Evolutionary conservation across 2,797 vertebrate species (phyloP).

Genomic region (Austrolebias charrua): DNA sequence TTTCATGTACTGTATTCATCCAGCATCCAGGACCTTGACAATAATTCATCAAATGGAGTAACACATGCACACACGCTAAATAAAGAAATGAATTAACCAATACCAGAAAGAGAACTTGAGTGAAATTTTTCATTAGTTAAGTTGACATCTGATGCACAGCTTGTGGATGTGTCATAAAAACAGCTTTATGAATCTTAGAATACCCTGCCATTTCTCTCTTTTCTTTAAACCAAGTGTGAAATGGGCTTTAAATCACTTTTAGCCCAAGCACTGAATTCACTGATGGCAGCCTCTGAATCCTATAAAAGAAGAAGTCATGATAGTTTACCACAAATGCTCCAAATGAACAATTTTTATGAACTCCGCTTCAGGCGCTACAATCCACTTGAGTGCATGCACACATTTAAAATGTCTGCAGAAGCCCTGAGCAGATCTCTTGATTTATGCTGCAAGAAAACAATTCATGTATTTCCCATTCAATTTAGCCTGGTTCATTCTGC

Average conservation of each 20-base stretch:
- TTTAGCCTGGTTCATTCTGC: slow-evolving; percentile 37
- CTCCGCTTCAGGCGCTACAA: slow-evolving; percentile 62
- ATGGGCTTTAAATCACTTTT: slow-evolving; percentile 76
- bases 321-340: slow-evolving; percentile 65
- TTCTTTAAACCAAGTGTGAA: slow-evolving; percentile 74
- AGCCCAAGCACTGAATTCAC: slow-evolving; percentile 66
- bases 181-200: slow-evolving; percentile 53
- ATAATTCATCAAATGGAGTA: slow-evolving; percentile 1
- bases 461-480: background rate
- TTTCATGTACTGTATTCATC: no score
- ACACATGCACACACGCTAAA: background rate
- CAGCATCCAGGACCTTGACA: no score
- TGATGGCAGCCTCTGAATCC: slow-evolving; percentile 65
- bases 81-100: no score
- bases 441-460: slow-evolving; percentile 26
- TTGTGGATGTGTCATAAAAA: slow-evolving; percentile 49
- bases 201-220: slow-evolving; percentile 53
- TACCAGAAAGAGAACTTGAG: slow-evolving; percentile 4
- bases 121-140: slow-evolving; percentile 36
- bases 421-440: no score
- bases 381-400: slow-evolving; percentile 56
- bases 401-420: slow-evolving; percentile 53
- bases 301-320: slow-evolving; percentile 69
- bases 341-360: slow-evolving; percentile 73
- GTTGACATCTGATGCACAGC: slow-evolving; percentile 32